Conservation (phyloP, 1,140 invertebrate species). For the Bicyclus anynana region DNA sequence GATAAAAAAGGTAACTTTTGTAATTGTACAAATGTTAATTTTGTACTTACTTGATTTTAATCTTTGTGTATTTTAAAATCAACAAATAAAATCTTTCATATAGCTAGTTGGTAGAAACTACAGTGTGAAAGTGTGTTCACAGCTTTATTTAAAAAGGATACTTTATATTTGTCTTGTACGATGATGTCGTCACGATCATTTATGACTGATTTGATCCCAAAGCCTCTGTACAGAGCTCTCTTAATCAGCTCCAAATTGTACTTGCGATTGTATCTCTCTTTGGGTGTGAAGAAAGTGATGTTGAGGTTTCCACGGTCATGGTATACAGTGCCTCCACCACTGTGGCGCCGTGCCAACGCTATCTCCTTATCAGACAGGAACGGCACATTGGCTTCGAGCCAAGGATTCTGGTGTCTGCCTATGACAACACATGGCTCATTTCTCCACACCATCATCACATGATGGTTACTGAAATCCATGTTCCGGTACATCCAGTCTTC, state of each 20-base stretch:
- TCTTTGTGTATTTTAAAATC: too few species aligned
- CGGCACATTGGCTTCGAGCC: conserved; percentile 91
- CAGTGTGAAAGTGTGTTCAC: not conserved
- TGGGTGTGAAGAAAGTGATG: conserved; percentile 91
- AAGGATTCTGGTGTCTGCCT: conserved; percentile 98
- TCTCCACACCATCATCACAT: conserved; percentile 92
- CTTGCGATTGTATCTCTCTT: conserved; percentile 87
- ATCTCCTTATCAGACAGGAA: conserved; percentile 81
- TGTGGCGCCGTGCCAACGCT: conserved; percentile 89
- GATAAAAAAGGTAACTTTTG: too few species aligned
- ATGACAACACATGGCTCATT: conserved; percentile 97
- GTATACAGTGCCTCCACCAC: conserved; percentile 98
- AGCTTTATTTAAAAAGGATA: conserved; percentile 74
- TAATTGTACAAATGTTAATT: too few species aligned
- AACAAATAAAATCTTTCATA: too few species aligned
- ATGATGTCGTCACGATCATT: conserved; percentile 90
- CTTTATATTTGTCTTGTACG: conserved; percentile 88
- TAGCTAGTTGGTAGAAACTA: too few species aligned
- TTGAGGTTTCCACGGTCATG: conserved; percentile 97
- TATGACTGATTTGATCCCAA: conserved; percentile 85
- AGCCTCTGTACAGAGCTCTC: conserved; percentile 86
- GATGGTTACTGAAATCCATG: conserved; percentile 87
- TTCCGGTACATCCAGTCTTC: conserved; percentile 97
- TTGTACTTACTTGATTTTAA: too few species aligned
- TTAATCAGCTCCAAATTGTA: conserved; percentile 92